Percentiles rank a stretch among this genome's conserved stretches.
phyloP scores from a whole-genome alignment of 92 coral and sea anemone species.

The Meandrina meandrites region DNA sequence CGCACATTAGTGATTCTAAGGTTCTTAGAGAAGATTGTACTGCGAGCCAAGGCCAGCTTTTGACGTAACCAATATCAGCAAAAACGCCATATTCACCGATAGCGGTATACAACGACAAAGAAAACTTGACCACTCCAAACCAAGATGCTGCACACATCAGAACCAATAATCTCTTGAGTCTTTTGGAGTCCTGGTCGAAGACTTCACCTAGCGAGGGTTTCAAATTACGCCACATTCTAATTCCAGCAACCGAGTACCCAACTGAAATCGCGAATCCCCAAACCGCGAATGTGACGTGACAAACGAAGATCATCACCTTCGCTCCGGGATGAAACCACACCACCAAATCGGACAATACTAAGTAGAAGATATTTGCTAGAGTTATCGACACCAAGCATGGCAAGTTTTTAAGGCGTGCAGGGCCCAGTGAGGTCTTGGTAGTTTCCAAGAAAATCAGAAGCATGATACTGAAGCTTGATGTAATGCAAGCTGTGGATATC shows the following conservation, averaged over 20 bases:
- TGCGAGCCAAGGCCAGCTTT: conserved; percentile 35
- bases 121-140: conserved; percentile 53
- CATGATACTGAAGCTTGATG: conserved; percentile 70
- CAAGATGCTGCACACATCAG: conserved; percentile 58
- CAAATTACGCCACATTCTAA: conserved; percentile 67
- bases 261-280: conserved; percentile 73
- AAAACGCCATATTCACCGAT: conserved; percentile 37
- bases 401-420: conserved; percentile 44
- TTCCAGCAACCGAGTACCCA: conserved; percentile 59
- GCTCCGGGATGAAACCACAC: conserved; percentile 53
- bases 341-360: conserved; percentile 61
- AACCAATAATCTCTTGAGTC: conserved; percentile 52
- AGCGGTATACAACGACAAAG: conserved; percentile 59
- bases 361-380: conserved; percentile 51
- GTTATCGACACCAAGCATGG: conserved; percentile 54
- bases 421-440: conserved; percentile 58
- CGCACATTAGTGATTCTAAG: conserved; percentile 13
- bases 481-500: conserved; percentile 61
- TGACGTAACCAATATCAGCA: conserved; percentile 18
- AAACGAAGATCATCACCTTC: conserved; percentile 47
- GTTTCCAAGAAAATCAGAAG: conserved; percentile 64
- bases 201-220: conserved; percentile 36
- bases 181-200: conserved; percentile 32
- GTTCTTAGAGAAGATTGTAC: conserved; percentile 16
- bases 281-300: conserved; percentile 57